These are phyloP conservation scores for Oryctes rhinoceros DNA, from an alignment of 1,140 invertebrate species.

Conservation along the genomic window DNA sequence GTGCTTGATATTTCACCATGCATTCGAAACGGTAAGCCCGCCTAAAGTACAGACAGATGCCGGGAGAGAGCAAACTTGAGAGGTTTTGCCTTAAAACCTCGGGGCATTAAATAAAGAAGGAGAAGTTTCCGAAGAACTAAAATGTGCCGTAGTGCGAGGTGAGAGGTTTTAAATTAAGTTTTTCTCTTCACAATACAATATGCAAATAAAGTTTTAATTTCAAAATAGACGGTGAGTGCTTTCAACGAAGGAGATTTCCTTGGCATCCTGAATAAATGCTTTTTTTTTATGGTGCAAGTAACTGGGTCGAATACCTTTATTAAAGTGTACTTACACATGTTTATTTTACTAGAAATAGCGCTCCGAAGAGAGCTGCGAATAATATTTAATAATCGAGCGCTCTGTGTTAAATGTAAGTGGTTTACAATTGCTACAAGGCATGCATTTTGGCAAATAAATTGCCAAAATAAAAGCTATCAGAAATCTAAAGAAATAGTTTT, in stretches of 20 bases:
- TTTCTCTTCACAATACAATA: not conserved
- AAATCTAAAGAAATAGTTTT: too few species aligned
- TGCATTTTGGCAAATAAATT: too few species aligned
- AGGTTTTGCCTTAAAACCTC: not conserved
- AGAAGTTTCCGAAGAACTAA: not conserved
- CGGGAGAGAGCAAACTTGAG: not conserved
- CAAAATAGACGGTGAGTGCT: not conserved
- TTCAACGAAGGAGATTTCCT: not conserved
- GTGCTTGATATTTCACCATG: not conserved
- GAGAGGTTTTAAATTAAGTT: slow-evolving; percentile 15
- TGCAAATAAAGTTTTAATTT: slow-evolving; percentile 7
- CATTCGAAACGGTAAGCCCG: not conserved
- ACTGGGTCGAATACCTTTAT: too few species aligned
- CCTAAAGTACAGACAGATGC: not conserved
- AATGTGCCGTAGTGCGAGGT: not conserved
- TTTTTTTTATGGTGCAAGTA: too few species aligned
- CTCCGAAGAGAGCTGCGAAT: too few species aligned
- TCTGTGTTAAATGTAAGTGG: too few species aligned
- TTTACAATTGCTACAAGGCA: too few species aligned
- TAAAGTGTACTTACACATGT: too few species aligned
- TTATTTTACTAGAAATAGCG: too few species aligned
- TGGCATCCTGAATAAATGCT: not conserved
- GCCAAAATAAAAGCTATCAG: too few species aligned
- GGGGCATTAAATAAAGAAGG: not conserved
- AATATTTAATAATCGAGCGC: too few species aligned